Evolutionary conservation across 2,888 invertebrate genomes (phyloP).

Genomic region (Chirona hameri): DNA sequence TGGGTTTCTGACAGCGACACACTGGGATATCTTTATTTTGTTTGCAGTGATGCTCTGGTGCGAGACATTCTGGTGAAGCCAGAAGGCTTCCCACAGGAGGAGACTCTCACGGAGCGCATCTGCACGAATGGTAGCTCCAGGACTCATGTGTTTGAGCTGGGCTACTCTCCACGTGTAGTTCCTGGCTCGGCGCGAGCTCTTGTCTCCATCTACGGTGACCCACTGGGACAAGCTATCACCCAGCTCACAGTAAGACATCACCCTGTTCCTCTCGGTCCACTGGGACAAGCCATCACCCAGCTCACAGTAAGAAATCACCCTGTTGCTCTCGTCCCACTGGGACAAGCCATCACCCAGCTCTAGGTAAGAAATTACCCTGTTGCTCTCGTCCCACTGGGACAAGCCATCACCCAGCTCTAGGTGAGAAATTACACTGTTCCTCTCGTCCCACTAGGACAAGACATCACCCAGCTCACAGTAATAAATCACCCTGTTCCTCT

Average conservation of each 20-base stretch:
- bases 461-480: no score
- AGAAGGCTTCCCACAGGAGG: conserved; percentile 35
- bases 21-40: background rate
- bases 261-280: background rate
- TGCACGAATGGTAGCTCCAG: background rate
- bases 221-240: background rate
- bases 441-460: no score
- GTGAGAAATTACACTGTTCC: no score
- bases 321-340: no score
- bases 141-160: conserved; percentile 29
- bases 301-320: no score
- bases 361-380: no score
- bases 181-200: background rate
- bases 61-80: conserved; percentile 32
- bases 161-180: background rate
- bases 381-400: background rate
- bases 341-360: background rate
- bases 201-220: background rate
- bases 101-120: conserved; percentile 33
- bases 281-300: background rate
- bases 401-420: background rate
- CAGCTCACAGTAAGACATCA: background rate
- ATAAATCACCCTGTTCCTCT: no score
- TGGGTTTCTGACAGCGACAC: no score
- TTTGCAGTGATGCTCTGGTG: conserved; percentile 25